phyloP scores from a whole-genome alignment of 2,113 vertebrate genomes.

The Aspidoscelis tigris region DNA sequence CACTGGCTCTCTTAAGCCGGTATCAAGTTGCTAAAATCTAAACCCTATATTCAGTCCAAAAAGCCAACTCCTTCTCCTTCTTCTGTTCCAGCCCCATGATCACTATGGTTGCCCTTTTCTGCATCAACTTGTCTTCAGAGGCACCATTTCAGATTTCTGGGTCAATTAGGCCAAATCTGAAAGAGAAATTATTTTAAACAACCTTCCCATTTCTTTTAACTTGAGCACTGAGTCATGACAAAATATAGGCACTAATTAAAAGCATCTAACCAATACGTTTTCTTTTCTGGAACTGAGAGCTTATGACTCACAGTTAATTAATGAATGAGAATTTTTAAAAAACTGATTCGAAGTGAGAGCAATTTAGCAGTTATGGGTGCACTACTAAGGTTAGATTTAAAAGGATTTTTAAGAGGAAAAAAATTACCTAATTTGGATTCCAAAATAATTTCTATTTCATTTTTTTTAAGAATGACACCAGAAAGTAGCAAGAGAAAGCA shows the following conservation, averaged over 20 bases:
- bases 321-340: neutral
- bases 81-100: no score
- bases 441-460: no score
- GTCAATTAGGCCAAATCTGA: slow-evolving; percentile 2
- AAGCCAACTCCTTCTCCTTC: no score
- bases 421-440: neutral
- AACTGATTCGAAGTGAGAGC: slow-evolving; percentile 8
- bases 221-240: slow-evolving; percentile 6
- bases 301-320: slow-evolving; percentile 20
- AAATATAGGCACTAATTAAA: neutral
- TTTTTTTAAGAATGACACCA: no score
- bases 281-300: slow-evolving; percentile 11
- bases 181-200: slow-evolving; percentile 16
- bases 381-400: neutral
- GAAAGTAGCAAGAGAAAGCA: no score
- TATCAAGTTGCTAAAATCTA: no score
- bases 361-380: slow-evolving; percentile 3
- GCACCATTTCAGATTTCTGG: neutral
- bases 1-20: no score
- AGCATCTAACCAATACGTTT: slow-evolving; percentile 6
- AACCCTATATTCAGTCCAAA: no score
- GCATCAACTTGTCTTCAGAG: neutral
- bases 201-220: neutral
- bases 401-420: neutral
- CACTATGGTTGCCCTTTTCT: no score